phyloP scores from a whole-genome alignment of 2,113 vertebrate genomes.

The Ceyx cyanopectus region DNA sequence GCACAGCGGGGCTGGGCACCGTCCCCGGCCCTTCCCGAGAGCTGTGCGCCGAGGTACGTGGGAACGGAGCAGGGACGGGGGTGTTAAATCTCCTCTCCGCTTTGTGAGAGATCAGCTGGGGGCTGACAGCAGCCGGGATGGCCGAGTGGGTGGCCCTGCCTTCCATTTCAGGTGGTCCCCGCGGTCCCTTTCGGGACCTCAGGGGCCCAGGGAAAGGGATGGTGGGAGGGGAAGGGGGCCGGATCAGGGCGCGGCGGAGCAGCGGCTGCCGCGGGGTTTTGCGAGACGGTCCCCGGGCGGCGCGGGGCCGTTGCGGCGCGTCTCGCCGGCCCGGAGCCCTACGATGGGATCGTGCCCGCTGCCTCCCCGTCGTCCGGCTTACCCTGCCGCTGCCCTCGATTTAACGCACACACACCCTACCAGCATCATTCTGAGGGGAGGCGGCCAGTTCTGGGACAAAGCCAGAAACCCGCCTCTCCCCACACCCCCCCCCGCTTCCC shows the following conservation, averaged over 20 bases:
- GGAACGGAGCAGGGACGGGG: slow-evolving; percentile 30
- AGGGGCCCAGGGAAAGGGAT: slow-evolving; percentile 71
- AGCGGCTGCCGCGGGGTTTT: neutral
- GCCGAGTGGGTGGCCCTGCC: slow-evolving; percentile 75
- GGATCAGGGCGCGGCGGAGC: slow-evolving; percentile 26
- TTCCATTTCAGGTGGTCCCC: slow-evolving; percentile 75
- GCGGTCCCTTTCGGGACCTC: slow-evolving; percentile 67
- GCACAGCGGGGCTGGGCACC: neutral
- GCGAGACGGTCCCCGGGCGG: neutral
- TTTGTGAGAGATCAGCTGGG: slow-evolving; percentile 54
- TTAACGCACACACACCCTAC: neutral
- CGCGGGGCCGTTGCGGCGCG: neutral
- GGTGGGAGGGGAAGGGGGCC: slow-evolving; percentile 56
- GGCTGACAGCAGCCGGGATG: slow-evolving; percentile 52
- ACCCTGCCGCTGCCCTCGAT: neutral
- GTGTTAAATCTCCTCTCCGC: slow-evolving; percentile 32
- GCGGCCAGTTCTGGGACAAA: neutral
- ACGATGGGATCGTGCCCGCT: neutral
- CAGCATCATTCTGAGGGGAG: neutral
- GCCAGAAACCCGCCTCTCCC: neutral
- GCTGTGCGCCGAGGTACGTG: slow-evolving; percentile 66
- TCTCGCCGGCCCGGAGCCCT: neutral
- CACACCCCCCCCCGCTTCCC: no score
- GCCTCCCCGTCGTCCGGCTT: neutral
- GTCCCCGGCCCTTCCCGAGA: slow-evolving; percentile 1